Conservation (phyloP, 1,140 invertebrate genomes). For the Helicorthomorpha holstii region DNA sequence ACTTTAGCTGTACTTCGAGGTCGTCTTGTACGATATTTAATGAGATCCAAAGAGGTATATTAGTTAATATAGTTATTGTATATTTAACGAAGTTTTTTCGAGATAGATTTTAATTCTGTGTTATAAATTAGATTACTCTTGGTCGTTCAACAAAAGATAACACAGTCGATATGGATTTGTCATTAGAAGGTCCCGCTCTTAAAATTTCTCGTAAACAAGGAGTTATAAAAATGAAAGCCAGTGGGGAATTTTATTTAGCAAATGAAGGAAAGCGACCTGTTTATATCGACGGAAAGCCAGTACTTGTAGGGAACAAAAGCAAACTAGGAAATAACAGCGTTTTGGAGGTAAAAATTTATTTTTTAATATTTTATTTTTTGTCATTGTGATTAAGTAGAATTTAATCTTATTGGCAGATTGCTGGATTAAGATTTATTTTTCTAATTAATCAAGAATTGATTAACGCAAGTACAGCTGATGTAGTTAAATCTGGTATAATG, state of each 20-base stretch:
- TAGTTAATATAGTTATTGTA: conserved; percentile 2
- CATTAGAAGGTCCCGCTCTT: conserved; percentile 59
- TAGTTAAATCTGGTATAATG: conserved; percentile 37
- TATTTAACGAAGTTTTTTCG: conserved; percentile 8
- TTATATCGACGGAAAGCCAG: conserved; percentile 79
- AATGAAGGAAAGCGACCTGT: conserved; percentile 91
- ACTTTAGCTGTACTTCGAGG: conserved; percentile 85
- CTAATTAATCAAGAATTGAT: conserved; percentile 83
- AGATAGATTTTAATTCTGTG: background rate
- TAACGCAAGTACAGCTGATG: conserved; percentile 62
- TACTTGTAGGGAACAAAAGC: conserved; percentile 67
- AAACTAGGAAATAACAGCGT: conserved; percentile 84
- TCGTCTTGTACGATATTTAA: conserved; percentile 77
- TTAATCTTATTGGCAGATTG: conserved; percentile 41
- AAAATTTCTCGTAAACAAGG: conserved; percentile 74
- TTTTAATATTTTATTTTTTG: background rate
- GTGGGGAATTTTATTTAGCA: conserved; percentile 82
- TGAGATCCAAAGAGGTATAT: conserved; percentile 77
- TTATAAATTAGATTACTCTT: conserved; percentile 53
- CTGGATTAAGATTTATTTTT: conserved; percentile 77
- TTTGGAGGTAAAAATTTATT: conserved; percentile 50
- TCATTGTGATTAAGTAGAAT: background rate
- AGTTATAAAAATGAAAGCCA: conserved; percentile 73
- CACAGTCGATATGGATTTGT: conserved; percentile 82
- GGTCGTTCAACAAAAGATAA: conserved; percentile 77